Conservation (phyloP, 2,113 vertebrate species). For the Nematolebias whitei region DNA sequence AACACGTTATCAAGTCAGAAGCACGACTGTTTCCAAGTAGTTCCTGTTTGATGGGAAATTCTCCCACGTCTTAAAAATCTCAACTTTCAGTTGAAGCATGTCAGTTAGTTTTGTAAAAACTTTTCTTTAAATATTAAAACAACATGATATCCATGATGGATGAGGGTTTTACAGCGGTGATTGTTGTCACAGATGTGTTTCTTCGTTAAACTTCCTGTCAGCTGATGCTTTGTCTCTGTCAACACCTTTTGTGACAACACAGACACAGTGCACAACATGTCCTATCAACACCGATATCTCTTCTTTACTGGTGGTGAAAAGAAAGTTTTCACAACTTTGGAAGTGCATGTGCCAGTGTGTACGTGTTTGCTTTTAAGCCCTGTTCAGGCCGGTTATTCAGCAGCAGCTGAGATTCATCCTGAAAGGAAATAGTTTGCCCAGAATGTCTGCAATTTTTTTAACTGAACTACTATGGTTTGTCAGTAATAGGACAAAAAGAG, state of each 20-base stretch:
- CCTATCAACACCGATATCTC: slow-evolving; percentile 37
- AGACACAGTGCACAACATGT: slow-evolving; percentile 55
- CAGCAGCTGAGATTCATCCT: slow-evolving; percentile 36
- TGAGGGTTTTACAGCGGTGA: slow-evolving; percentile 10
- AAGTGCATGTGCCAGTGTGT: neutral
- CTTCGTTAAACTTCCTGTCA: slow-evolving; percentile 54
- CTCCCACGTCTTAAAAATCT: neutral
- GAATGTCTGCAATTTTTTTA: slow-evolving; percentile 1
- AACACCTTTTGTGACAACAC: slow-evolving; percentile 38
- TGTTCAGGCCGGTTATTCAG: neutral
- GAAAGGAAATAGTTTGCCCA: neutral
- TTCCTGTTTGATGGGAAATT: neutral
- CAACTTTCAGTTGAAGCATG: neutral
- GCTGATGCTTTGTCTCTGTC: slow-evolving; percentile 26
- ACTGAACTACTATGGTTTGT: neutral
- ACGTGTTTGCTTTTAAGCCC: neutral
- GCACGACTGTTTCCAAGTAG: slow-evolving; percentile 1
- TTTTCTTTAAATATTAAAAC: neutral
- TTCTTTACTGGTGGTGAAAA: slow-evolving; percentile 36
- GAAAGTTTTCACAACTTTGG: slow-evolving; percentile 42
- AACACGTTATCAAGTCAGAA: slow-evolving; percentile 15
- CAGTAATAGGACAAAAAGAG: no score
- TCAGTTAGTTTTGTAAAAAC: no score
- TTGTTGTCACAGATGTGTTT: slow-evolving; percentile 34
- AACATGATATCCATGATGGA: neutral